Evolutionary conservation across 1,140 invertebrate species (phyloP).

Genomic region (Caerostris darwini): DNA sequence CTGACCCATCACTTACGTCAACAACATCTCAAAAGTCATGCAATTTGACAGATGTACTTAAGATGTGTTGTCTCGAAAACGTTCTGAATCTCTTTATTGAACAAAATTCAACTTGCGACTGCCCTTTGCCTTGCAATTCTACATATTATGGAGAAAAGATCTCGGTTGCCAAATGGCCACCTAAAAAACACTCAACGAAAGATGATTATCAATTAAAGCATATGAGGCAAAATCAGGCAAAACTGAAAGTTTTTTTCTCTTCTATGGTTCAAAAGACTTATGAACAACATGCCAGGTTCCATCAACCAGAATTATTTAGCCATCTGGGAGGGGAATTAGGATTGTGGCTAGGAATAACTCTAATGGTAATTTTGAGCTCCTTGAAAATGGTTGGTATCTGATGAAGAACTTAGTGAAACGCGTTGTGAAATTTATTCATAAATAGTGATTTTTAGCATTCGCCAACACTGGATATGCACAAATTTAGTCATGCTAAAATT

Average conservation of each 20-base stretch:
- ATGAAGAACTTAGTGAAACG: background rate
- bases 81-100: background rate
- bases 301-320: conserved; percentile 46
- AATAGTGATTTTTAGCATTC: too few relatives aligned
- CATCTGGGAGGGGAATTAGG: conserved; percentile 48
- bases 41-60: background rate
- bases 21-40: background rate
- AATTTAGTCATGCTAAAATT: too few relatives aligned
- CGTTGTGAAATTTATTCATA: too few relatives aligned
- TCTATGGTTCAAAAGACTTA: background rate
- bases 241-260: conserved; percentile 26
- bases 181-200: background rate
- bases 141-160: background rate
- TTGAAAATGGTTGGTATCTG: background rate
- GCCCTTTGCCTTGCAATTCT: background rate
- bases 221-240: background rate
- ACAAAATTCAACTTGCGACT: background rate
- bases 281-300: background rate
- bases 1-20: background rate
- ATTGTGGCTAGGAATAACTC: conserved; percentile 42
- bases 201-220: background rate
- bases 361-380: conserved; percentile 28
- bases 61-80: conserved; percentile 23
- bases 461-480: too few relatives aligned
- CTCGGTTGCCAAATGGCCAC: conserved; percentile 18